phyloP scores from a whole-genome alignment of 2,888 invertebrate genomes.

The Calephelis perditalis region DNA sequence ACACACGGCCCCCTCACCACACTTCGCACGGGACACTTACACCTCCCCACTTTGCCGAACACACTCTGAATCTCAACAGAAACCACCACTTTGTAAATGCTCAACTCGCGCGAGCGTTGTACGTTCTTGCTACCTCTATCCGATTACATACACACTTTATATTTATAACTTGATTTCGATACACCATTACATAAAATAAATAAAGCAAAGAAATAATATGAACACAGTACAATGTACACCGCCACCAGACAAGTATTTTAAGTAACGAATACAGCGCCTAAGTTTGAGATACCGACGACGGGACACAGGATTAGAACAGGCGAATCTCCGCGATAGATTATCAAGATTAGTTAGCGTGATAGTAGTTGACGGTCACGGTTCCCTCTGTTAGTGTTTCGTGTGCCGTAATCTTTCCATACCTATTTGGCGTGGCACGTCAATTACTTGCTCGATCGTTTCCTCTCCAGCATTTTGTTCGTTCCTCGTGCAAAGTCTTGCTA shows the following conservation, averaged over 20 bases:
- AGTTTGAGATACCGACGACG: constrained; percentile 34
- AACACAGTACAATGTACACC: constrained; percentile 14
- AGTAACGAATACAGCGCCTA: constrained; percentile 31
- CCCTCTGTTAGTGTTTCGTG: constrained; percentile 35
- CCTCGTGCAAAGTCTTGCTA: constrained; percentile 55
- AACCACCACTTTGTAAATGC: too few species aligned
- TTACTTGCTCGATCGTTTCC: constrained; percentile 32
- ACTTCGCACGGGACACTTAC: constrained; percentile 23
- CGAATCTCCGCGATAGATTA: constrained; percentile 34
- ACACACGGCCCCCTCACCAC: constrained; percentile 35
- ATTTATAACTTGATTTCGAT: not conserved
- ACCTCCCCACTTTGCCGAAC: not conserved
- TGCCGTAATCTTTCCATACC: constrained; percentile 39
- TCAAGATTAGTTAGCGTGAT: constrained; percentile 32
- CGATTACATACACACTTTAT: too few species aligned
- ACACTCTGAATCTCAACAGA: too few species aligned
- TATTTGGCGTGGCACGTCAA: constrained; percentile 37
- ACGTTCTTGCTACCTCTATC: constrained; percentile 15
- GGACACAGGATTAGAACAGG: constrained; percentile 34
- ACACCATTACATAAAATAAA: constrained; percentile 6
- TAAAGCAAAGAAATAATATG: constrained; percentile 4
- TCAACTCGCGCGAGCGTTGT: not conserved
- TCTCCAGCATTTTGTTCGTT: constrained; percentile 32
- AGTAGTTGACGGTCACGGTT: not conserved
- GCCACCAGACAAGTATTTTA: constrained; percentile 22